Evolutionary conservation across 2,113 vertebrate genomes (phyloP).

Genomic region (Pseudopodoces humilis): DNA sequence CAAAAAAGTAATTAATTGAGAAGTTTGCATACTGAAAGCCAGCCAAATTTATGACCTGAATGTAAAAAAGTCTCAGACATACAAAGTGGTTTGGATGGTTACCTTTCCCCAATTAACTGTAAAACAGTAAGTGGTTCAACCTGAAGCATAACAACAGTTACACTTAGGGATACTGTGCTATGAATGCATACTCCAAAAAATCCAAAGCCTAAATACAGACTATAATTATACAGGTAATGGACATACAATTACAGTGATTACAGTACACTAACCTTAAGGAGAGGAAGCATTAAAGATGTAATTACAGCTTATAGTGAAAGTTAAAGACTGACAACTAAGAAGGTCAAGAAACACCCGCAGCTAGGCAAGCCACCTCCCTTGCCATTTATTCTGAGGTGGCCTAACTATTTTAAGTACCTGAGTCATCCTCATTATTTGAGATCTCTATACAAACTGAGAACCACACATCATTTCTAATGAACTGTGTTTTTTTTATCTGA

Average conservation of each 20-base stretch:
- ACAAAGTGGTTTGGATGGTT: not conserved
- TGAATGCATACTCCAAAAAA: not conserved
- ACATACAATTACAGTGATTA: not conserved
- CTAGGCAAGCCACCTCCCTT: not conserved
- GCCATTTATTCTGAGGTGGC: not conserved
- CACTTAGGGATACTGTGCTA: not conserved
- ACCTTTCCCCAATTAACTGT: not conserved
- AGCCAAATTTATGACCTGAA: not conserved
- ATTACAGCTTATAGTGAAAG: not conserved
- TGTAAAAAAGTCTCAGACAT: not conserved
- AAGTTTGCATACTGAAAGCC: not conserved
- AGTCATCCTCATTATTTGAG: not conserved
- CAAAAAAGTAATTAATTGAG: not conserved
- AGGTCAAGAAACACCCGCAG: not conserved
- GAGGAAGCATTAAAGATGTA: not conserved
- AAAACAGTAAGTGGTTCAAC: not conserved
- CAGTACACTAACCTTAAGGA: not conserved
- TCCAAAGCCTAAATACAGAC: not conserved
- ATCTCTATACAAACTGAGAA: not conserved
- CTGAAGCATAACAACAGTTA: not conserved
- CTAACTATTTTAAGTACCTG: not conserved
- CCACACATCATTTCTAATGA: not conserved
- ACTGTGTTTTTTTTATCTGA: not conserved
- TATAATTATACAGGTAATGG: not conserved
- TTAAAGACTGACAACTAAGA: not conserved